A percentile compares a stretch with the other conserved stretches of the same genome.
These are phyloP conservation scores for Olivierus martensii DNA, from an alignment of 1,140 invertebrate genomes.

Conservation along the genomic window DNA sequence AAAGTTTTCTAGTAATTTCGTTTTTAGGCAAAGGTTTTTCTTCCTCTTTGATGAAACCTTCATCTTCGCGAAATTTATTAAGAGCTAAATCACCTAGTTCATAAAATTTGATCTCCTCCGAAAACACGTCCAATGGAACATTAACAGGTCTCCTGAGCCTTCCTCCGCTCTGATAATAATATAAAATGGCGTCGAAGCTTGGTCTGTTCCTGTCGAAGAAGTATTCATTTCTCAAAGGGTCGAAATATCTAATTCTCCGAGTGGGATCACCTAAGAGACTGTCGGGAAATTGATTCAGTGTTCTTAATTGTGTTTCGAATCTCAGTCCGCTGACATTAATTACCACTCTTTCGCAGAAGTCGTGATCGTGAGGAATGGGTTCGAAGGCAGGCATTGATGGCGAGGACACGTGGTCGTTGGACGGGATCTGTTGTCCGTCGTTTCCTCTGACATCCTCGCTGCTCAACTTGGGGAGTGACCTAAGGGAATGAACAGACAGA, in stretches of 20 bases:
- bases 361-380: constrained; percentile 91
- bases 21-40: constrained; percentile 89
- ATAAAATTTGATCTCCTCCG: constrained; percentile 98
- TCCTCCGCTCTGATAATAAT: constrained; percentile 98
- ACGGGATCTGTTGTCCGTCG: constrained; percentile 3
- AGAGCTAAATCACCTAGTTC: constrained; percentile 93
- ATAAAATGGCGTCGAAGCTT: constrained; percentile 96
- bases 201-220: constrained; percentile 99
- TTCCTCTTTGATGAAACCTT: constrained; percentile 47
- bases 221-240: constrained; percentile 96
- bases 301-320: constrained; percentile 96
- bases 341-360: constrained; percentile 91
- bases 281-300: constrained; percentile 96
- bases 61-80: constrained; percentile 76
- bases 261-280: constrained; percentile 65
- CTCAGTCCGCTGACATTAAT: constrained; percentile 97
- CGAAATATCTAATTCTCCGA: constrained; percentile 56
- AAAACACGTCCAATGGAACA: constrained; percentile 95
- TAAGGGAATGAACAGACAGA: constrained; percentile 26
- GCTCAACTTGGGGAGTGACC: constrained; percentile 94
- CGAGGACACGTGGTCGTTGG: constrained; percentile 14
- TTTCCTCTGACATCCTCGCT: constrained; percentile 73
- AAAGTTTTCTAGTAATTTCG: constrained; percentile 83
- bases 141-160: constrained; percentile 90
- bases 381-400: constrained; percentile 53